Evolutionary conservation across 2,113 vertebrate species (phyloP).

Genomic region (Progne subis): DNA sequence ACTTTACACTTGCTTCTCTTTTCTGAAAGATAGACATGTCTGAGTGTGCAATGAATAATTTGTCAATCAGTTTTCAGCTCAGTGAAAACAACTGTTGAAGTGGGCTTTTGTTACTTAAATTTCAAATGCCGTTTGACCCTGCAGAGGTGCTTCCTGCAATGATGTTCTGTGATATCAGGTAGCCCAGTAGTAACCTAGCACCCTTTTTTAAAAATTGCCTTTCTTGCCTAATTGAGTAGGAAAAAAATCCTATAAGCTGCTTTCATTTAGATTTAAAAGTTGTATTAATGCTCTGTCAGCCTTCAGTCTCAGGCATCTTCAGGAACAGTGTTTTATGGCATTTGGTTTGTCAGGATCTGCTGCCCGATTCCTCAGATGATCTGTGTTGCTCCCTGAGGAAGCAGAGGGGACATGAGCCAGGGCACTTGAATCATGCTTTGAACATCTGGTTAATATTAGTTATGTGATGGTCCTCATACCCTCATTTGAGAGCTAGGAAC

Average conservation of each 20-base stretch:
- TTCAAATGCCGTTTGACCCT: neutral
- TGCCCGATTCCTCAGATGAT: neutral
- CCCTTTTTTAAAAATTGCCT: neutral
- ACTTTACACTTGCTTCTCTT: neutral
- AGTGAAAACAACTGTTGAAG: neutral
- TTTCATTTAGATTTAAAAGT: neutral
- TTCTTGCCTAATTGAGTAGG: neutral
- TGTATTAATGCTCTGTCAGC: neutral
- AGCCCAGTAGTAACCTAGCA: neutral
- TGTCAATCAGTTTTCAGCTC: neutral
- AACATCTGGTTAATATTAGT: neutral
- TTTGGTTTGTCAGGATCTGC: neutral
- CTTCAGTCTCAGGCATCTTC: neutral
- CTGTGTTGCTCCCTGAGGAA: neutral
- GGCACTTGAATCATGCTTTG: neutral
- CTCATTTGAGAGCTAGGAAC: neutral
- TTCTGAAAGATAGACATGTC: neutral
- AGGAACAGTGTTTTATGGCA: neutral
- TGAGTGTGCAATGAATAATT: neutral
- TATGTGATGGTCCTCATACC: neutral
- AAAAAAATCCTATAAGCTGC: neutral
- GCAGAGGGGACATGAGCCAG: neutral
- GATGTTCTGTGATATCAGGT: neutral
- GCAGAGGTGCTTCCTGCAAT: neutral
- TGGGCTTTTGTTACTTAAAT: neutral